Percentiles rank a stretch among this genome's conserved stretches.
phyloP scores from a whole-genome alignment of 2,113 vertebrate genomes.

The Nothoprocta perdicaria region DNA sequence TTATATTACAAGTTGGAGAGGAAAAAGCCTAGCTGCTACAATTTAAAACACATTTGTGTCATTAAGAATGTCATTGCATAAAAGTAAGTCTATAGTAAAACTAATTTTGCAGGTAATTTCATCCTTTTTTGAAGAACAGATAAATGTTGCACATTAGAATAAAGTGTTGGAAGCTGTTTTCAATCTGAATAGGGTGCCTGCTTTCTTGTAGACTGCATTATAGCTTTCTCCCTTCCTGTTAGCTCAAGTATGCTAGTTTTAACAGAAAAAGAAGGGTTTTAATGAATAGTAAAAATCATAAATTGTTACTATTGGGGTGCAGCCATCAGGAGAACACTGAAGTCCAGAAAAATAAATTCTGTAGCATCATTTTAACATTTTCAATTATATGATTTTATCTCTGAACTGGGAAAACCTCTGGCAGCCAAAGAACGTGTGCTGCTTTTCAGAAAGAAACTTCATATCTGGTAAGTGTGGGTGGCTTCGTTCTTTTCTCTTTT shows the following conservation, averaged over 20 bases:
- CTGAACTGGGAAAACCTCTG: neutral
- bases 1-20: neutral
- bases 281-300: neutral
- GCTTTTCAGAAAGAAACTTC: neutral
- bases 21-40: neutral
- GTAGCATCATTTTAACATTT: neutral
- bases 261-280: neutral
- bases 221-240: neutral
- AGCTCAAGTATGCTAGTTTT: neutral
- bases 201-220: neutral
- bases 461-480: rapidly evolving
- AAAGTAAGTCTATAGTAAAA: conserved; percentile 3
- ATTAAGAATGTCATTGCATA: neutral
- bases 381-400: neutral
- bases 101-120: neutral
- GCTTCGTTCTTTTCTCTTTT: neutral
- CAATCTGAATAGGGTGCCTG: neutral
- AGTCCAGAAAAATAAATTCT: neutral
- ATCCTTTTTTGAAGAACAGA: conserved; percentile 26
- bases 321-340: neutral
- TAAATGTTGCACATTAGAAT: conserved; percentile 24
- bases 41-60: neutral
- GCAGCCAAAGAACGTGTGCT: rapidly evolving
- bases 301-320: neutral
- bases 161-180: conserved; percentile 13